Conservation (phyloP, 2,888 invertebrate species). For the Tineola bisselliella region DNA sequence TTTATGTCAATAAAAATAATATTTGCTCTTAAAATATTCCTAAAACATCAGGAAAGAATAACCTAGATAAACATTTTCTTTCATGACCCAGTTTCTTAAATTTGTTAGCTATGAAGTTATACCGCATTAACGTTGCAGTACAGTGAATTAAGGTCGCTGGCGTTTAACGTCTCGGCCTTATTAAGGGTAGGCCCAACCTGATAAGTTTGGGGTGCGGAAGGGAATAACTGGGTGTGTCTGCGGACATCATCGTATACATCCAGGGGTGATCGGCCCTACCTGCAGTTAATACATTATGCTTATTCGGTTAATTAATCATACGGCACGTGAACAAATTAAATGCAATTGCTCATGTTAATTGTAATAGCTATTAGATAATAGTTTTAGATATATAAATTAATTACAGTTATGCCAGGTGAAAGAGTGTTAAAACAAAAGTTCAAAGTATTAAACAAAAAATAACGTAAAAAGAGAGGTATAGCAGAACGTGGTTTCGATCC, state of each 20-base stretch:
- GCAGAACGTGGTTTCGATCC: conserved; percentile 90
- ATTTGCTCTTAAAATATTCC: no score
- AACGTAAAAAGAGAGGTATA: conserved; percentile 38
- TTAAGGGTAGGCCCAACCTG: background rate
- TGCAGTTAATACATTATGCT: background rate
- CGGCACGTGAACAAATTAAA: background rate
- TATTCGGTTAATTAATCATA: background rate
- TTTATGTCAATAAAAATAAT: no score
- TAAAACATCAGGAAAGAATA: no score
- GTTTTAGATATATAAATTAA: no score
- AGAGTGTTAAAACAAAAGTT: background rate
- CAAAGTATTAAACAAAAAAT: conserved; percentile 1
- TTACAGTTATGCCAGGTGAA: no score
- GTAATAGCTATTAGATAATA: no score
- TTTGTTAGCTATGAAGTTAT: background rate
- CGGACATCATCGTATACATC: background rate
- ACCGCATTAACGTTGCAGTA: conserved; percentile 3
- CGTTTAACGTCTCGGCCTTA: background rate
- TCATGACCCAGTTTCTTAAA: background rate
- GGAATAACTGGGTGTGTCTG: background rate
- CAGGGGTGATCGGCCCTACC: background rate
- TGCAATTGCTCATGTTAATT: no score
- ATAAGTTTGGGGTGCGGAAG: background rate
- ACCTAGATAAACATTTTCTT: background rate
- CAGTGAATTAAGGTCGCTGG: background rate